Percentiles rank a stretch among this genome's conserved stretches.
Conservation (phyloP, 2,113 vertebrate species). For the Stigmatopora nigra region DNA sequence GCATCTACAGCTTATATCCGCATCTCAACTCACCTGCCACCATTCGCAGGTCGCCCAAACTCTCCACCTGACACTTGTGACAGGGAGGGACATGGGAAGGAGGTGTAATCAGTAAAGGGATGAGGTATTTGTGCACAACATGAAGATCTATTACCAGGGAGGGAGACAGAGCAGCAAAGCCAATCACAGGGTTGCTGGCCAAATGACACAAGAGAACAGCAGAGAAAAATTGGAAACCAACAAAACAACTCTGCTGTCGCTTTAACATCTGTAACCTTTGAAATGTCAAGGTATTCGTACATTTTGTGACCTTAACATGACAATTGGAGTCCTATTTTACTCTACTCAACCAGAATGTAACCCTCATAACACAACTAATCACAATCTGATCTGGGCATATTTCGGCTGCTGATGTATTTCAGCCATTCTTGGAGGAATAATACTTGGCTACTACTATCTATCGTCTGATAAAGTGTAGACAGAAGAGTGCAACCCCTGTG, state of each 20-base stretch:
- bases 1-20: background rate
- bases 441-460: background rate
- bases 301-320: background rate
- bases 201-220: conserved; percentile 22
- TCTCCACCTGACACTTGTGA: conserved; percentile 20
- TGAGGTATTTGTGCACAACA: conserved; percentile 25
- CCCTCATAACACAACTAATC: too few relatives aligned
- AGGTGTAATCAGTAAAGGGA: conserved; percentile 17
- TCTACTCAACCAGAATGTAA: too few relatives aligned
- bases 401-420: background rate
- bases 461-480: background rate
- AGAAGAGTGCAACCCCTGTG: background rate
- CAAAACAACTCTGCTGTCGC: background rate
- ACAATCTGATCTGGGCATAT: background rate
- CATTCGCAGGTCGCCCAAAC: conserved; percentile 5
- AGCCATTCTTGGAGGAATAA: background rate
- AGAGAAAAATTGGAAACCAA: conserved; percentile 16
- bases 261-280: background rate
- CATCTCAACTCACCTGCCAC: background rate
- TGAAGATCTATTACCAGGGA: conserved; percentile 19
- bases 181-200: conserved; percentile 35
- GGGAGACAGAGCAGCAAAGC: conserved; percentile 16
- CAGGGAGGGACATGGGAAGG: conserved; percentile 11
- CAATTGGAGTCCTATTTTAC: background rate
- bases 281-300: background rate